Conservation (phyloP, 2,113 vertebrate species). For the Atractosteus spatula region DNA sequence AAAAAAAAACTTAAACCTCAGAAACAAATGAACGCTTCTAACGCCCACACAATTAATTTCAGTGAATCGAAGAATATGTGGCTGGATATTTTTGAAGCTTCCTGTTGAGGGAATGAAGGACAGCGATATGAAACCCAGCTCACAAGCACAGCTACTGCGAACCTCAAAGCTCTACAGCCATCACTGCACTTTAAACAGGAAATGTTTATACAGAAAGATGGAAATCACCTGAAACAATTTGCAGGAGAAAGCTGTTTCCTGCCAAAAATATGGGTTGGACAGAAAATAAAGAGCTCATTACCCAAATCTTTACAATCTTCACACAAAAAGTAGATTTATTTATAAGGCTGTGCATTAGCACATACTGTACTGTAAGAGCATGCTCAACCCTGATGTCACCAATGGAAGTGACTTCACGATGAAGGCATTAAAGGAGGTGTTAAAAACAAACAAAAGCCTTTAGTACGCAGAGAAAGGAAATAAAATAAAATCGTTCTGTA, state of each 20-base stretch:
- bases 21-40: slow-evolving; percentile 17
- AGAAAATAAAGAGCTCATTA: too few relatives aligned
- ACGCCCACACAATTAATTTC: slow-evolving; percentile 27
- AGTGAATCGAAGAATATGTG: slow-evolving; percentile 11
- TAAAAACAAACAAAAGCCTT: too few relatives aligned
- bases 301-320: too few relatives aligned
- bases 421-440: too few relatives aligned
- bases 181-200: slow-evolving; percentile 39
- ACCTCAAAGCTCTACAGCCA: slow-evolving; percentile 1
- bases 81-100: slow-evolving; percentile 29
- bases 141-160: not conserved
- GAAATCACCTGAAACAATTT: slow-evolving; percentile 37
- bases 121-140: slow-evolving; percentile 16
- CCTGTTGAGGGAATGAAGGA: slow-evolving; percentile 18
- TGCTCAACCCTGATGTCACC: too few relatives aligned
- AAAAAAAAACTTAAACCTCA: slow-evolving; percentile 31
- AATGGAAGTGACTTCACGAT: too few relatives aligned
- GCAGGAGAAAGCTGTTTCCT: slow-evolving; percentile 37
- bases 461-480: too few relatives aligned
- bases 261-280: slow-evolving; percentile 1
- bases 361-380: too few relatives aligned
- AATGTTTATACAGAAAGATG: slow-evolving; percentile 28
- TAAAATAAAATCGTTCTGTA: too few relatives aligned
- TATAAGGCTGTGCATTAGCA: too few relatives aligned
- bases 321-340: too few relatives aligned